Evolutionary conservation across 2,888 invertebrate species (phyloP).

Genomic region (Scaptomyza caliginosa): DNA sequence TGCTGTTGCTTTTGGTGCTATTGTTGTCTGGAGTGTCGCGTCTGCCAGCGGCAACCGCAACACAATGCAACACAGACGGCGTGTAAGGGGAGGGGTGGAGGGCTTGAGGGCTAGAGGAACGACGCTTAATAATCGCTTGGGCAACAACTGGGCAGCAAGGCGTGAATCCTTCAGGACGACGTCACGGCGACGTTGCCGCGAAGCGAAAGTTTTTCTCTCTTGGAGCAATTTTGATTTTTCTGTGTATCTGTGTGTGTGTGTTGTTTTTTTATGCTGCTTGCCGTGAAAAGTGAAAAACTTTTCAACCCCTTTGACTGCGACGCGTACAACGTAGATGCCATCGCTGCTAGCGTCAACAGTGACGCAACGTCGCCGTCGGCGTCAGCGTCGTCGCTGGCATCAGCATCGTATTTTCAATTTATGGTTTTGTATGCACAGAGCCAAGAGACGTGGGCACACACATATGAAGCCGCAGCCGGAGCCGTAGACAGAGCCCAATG

Average conservation of each 20-base stretch:
- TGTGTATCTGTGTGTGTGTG: constrained; percentile 14
- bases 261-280: constrained; percentile 29
- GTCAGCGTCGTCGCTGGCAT: constrained; percentile 32
- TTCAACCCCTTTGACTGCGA: constrained; percentile 65
- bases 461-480: constrained; percentile 21
- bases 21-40: constrained; percentile 47
- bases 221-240: constrained; percentile 61
- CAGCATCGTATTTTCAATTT: constrained; percentile 73
- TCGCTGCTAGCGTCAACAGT: constrained; percentile 19
- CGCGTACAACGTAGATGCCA: constrained; percentile 13
- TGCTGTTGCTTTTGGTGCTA: constrained; percentile 29
- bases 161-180: constrained; percentile 52
- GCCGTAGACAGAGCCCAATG: constrained; percentile 51
- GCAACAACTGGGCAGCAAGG: constrained; percentile 43
- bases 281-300: constrained; percentile 76
- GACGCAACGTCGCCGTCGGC: constrained; percentile 30
- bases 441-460: constrained; percentile 42
- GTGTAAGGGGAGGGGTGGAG: background rate
- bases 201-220: constrained; percentile 70
- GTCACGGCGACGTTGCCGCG: constrained; percentile 31
- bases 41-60: constrained; percentile 51
- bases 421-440: constrained; percentile 67
- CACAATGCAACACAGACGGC: constrained; percentile 52
- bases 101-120: background rate
- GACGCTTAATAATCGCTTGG: constrained; percentile 60